These are phyloP conservation scores for Esox masquinongy DNA, from an alignment of 2,797 vertebrate species.

Conservation along the genomic window DNA sequence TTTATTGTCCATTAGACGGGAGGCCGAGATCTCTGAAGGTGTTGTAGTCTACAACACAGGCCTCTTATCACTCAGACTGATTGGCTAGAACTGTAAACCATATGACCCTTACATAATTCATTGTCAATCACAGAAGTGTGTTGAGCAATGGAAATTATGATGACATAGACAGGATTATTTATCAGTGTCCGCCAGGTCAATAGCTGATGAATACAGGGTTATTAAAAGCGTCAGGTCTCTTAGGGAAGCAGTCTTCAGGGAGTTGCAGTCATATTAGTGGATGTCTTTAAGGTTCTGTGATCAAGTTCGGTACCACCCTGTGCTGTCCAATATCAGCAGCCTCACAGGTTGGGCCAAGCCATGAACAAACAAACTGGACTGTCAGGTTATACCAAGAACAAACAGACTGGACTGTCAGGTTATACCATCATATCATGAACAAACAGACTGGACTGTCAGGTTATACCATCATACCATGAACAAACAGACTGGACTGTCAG, in stretches of 20 bases:
- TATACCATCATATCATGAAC: too few relatives aligned
- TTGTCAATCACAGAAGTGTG: neutral
- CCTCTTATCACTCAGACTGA: slow-evolving; percentile 56
- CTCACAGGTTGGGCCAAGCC: neutral
- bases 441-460: too few relatives aligned
- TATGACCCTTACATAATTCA: slow-evolving; percentile 63
- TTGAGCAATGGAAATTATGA: neutral
- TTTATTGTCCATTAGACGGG: slow-evolving; percentile 47
- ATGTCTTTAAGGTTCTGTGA: neutral
- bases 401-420: too few relatives aligned
- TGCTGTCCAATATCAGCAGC: neutral
- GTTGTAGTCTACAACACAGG: slow-evolving; percentile 30
- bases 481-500: too few relatives aligned
- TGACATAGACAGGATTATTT: too few relatives aligned
- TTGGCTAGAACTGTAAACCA: slow-evolving; percentile 41
- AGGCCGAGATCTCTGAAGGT: slow-evolving; percentile 10
- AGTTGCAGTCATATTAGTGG: neutral
- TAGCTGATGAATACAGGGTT: too few relatives aligned
- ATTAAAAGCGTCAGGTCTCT: neutral
- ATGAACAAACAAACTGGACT: neutral
- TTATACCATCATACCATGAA: too few relatives aligned
- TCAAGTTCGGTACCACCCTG: neutral
- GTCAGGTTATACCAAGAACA: too few relatives aligned
- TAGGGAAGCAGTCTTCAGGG: too few relatives aligned
- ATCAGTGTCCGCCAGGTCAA: too few relatives aligned